These are phyloP conservation scores for Delichon dasypus DNA, from an alignment of 2,797 vertebrate species.

Conservation along the genomic window DNA sequence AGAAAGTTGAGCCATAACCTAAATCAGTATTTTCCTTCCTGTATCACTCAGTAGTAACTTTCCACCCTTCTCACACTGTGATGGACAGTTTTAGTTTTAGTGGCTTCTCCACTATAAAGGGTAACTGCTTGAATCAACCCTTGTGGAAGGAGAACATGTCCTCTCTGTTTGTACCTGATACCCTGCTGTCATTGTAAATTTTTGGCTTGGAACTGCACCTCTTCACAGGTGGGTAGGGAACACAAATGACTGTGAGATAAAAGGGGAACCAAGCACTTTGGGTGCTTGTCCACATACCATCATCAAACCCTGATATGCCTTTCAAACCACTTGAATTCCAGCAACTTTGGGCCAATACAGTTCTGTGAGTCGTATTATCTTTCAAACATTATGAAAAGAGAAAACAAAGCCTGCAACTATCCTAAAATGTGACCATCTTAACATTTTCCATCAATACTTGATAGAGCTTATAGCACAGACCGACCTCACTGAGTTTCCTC, in stretches of 20 bases:
- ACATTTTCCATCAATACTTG: neutral
- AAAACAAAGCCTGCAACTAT: neutral
- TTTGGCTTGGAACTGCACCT: neutral
- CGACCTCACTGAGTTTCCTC: neutral
- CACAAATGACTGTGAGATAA: neutral
- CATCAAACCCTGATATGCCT: neutral
- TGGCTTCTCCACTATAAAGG: neutral
- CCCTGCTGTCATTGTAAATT: neutral
- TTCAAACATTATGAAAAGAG: neutral
- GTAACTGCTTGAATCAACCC: neutral
- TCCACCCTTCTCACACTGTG: fast-evolving
- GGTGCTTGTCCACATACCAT: neutral
- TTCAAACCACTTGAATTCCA: neutral
- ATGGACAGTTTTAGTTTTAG: neutral
- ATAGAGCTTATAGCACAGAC: neutral
- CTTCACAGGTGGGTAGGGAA: neutral
- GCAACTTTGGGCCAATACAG: neutral
- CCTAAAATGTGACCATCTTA: neutral
- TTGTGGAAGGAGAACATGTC: neutral
- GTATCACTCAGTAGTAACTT: neutral
- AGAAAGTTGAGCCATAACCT: neutral
- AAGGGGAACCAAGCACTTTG: neutral
- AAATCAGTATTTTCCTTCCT: neutral
- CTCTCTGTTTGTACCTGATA: neutral
- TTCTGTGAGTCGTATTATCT: neutral